phyloP scores from a whole-genome alignment of 2,113 vertebrate genomes.

The Girardinichthys multiradiatus region DNA sequence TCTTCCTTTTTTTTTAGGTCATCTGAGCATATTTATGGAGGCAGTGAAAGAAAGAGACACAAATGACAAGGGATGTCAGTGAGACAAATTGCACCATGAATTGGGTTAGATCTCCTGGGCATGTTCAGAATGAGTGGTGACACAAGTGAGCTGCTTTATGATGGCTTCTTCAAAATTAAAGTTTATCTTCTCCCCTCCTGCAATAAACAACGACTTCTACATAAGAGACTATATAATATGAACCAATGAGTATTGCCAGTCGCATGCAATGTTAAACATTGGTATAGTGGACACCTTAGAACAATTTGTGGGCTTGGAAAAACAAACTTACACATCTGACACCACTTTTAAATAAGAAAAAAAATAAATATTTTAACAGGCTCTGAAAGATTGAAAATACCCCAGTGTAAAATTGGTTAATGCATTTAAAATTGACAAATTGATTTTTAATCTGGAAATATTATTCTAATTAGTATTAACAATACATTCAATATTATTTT shows the following conservation, averaged over 20 bases:
- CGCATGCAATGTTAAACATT: not conserved
- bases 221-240: not conserved
- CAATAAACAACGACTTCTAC: not conserved
- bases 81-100: slow-evolving; percentile 56
- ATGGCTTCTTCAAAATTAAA: slow-evolving; percentile 19
- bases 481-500: no score
- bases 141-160: slow-evolving; percentile 38
- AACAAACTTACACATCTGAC: slow-evolving; percentile 50
- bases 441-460: no score
- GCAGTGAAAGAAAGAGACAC: slow-evolving; percentile 49
- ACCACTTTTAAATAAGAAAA: slow-evolving; percentile 50
- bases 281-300: no score
- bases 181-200: not conserved
- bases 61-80: slow-evolving; percentile 48
- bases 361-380: no score
- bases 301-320: not conserved
- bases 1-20: slow-evolving; percentile 46
- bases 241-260: not conserved
- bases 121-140: slow-evolving; percentile 44
- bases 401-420: no score
- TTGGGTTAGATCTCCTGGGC: slow-evolving; percentile 65
- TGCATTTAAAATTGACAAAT: no score
- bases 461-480: no score
- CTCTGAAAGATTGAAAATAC: no score
- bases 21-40: slow-evolving; percentile 43